phyloP scores from a whole-genome alignment of 2,113 vertebrate species.

The Amphiprion percula region DNA sequence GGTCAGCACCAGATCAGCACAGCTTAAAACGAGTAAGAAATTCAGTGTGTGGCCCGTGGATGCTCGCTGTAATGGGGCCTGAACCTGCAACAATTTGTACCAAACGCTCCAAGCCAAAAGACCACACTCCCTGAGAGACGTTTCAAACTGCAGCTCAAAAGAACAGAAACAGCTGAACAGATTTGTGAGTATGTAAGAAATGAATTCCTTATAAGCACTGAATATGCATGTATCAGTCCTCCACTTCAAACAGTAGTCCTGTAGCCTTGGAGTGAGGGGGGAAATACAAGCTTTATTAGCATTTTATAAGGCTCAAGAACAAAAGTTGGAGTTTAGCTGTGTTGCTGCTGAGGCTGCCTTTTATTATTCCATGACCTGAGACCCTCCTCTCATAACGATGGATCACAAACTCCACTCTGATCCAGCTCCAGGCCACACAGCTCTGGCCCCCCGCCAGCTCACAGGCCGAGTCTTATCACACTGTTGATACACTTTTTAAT shows the following conservation, averaged over 20 bases:
- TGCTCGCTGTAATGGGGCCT: not conserved
- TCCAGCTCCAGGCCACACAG: constrained; percentile 74
- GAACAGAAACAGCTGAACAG: not conserved
- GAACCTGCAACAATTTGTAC: constrained; percentile 18
- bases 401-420: constrained; percentile 72
- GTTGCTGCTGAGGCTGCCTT: constrained; percentile 51
- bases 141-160: not conserved
- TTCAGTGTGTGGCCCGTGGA: not conserved
- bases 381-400: constrained; percentile 67
- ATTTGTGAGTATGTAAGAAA: not conserved
- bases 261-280: not conserved
- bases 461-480: constrained; percentile 51
- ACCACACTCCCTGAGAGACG: not conserved
- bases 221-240: not conserved
- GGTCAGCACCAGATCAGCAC: constrained; percentile 9
- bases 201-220: not conserved
- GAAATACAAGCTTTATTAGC: not conserved
- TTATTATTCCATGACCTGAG: constrained; percentile 71
- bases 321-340: constrained; percentile 35
- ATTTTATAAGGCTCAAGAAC: not conserved
- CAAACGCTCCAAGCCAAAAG: not conserved
- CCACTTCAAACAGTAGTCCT: not conserved
- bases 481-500: constrained; percentile 35
- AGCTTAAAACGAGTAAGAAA: constrained; percentile 2
- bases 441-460: constrained; percentile 66